A percentile compares a stretch with the other conserved stretches of the same genome.
phyloP scores from a whole-genome alignment of 30 jellyfish, hydroid and myxozoan species.

The Aurelia aurita region DNA sequence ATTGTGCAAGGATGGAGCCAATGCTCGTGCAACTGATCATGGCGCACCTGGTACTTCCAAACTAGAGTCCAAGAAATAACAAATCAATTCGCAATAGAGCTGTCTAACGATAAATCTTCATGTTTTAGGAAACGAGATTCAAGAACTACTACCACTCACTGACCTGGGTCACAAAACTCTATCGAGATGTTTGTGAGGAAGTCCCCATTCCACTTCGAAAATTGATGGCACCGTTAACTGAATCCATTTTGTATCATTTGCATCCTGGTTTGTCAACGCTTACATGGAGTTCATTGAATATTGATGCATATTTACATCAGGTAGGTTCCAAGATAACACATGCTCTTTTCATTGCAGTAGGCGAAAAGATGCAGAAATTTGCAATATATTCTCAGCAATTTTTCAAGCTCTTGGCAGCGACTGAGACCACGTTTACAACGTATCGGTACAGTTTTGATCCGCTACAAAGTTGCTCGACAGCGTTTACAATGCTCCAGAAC shows the following conservation, averaged over 20 bases:
- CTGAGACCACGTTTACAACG: no score
- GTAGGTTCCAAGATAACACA: constrained; percentile 5
- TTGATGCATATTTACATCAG: constrained; percentile 86
- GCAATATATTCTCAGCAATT: not conserved
- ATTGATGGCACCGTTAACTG: constrained; percentile 68
- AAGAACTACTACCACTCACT: constrained; percentile 74
- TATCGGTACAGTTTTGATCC: no score
- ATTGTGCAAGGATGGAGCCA: no score
- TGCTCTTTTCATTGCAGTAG: not conserved
- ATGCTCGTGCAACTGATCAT: no score
- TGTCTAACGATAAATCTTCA: not conserved
- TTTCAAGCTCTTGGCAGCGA: not conserved
- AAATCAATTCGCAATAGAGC: no score
- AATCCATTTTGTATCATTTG: constrained; percentile 55
- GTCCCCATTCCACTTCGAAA: constrained; percentile 73
- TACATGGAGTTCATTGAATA: constrained; percentile 81
- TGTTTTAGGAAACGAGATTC: constrained; percentile 29
- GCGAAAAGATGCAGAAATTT: no score
- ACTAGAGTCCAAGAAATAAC: no score
- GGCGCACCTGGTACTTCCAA: no score
- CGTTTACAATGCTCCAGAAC: no score
- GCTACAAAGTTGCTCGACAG: no score
- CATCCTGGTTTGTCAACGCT: constrained; percentile 89
- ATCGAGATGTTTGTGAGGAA: constrained; percentile 48
- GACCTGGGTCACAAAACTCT: constrained; percentile 59